phyloP scores from a whole-genome alignment of 1,140 invertebrate genomes.

The Triops longicaudatus region DNA sequence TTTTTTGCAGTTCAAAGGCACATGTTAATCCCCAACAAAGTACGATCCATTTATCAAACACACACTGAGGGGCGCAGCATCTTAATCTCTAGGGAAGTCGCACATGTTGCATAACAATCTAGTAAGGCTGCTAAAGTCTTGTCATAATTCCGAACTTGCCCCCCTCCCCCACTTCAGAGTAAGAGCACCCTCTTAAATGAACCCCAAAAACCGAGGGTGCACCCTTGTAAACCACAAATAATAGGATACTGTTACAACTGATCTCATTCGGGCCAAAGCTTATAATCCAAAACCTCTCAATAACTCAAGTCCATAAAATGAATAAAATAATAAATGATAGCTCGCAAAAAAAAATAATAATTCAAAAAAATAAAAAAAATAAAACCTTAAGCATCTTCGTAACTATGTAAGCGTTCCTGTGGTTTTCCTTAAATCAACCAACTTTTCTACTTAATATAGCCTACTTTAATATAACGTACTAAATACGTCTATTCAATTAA shows the following conservation, averaged over 20 bases:
- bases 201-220: not conserved
- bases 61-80: not conserved
- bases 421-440: not conserved
- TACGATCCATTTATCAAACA: not conserved
- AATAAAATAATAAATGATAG: slow-evolving; percentile 18
- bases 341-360: slow-evolving; percentile 16
- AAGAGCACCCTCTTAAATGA: not conserved
- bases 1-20: not conserved
- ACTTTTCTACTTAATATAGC: too few species aligned
- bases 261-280: not conserved
- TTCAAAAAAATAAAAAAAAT: slow-evolving; percentile 17
- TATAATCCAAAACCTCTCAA: too few species aligned
- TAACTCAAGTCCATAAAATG: not conserved
- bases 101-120: not conserved
- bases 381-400: slow-evolving; percentile 18
- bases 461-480: too few species aligned
- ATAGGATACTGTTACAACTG: not conserved
- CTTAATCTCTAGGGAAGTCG: slow-evolving; percentile 8
- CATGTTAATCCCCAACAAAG: not conserved
- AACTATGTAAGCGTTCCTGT: not conserved
- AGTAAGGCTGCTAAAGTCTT: not conserved
- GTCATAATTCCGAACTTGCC: not conserved
- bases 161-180: not conserved
- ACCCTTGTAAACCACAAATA: not conserved
- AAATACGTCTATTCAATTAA: not conserved